Evolutionary conservation across 1,140 invertebrate genomes (phyloP), one percentile per base, ranked within the genome.

Genomic region (Phenacoccus solenopsis): DNA sequence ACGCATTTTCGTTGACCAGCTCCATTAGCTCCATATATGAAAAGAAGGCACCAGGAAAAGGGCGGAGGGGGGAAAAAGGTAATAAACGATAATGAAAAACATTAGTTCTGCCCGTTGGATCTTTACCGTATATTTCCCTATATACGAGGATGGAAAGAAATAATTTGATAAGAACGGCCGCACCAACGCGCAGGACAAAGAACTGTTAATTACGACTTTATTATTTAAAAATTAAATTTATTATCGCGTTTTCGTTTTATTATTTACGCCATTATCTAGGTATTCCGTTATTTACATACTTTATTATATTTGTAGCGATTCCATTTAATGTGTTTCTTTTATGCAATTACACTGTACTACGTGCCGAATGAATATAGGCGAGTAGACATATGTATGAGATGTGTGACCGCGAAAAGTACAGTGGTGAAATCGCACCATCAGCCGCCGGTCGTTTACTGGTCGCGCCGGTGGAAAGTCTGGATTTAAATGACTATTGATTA

Each of bases 201-300:
- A 49, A 49, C 38, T 49, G 38, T 49, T 49, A 49, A 49, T 49
- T 49, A 49, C 38, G 12, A n/a, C 16, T 49, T 49, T 49, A 49
- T 49, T 16, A 9, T 16, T 49, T 9, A 49, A 49, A 49, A 49
- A 49, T 49, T 3, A 49, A 49, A 49, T 49, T 49, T 49, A 49
- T 49, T n/a, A 49, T 49, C 38, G 16, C 38, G 12, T 49, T 49
- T 16, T 49, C 38, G 16, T 49, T 49, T 49, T 49, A 49, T 49
- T 49, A 49, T 49, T 49, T 49, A n/a, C 38, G 20, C 20, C 38
- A 49, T 49, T 49, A 49, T 9, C 12, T 32, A 32, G 38, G 3
- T 49, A 49, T 49, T 49, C 38, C 38, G 38, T 49, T 49, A 49
- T 49, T 49, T 49, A 49, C 38, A 49, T 49, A 49, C 38, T 49